Evolutionary conservation across 2,113 vertebrate species (phyloP), one percentile per base, ranked within the genome.

Genomic region (Acanthisitta chloris): DNA sequence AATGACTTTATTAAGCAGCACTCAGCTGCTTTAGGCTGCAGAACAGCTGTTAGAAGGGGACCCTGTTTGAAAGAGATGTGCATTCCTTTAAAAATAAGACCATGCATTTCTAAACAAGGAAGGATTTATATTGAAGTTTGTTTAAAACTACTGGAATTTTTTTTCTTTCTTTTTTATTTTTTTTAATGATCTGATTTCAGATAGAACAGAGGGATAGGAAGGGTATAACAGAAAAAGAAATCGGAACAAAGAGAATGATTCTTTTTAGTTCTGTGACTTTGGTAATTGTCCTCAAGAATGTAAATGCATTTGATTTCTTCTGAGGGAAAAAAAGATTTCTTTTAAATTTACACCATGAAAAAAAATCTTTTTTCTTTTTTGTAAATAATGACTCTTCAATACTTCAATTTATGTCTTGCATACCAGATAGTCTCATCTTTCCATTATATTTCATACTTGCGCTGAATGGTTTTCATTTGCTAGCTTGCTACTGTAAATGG

Each of bases 401-500:
- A 84, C 40, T 95, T 93, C 55, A 93, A 25, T 97, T 91, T 90
- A 69, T 85, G 58, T 36, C 59, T 94, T 25, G 42, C 21, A 65
- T 83, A 59, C 51, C 8, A 79, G 49, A 83, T 78, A 88, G 54
- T 86, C 92, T 97, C 89, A 73, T 94, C 92, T 93, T 80, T 87
- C 76, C 67, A 51, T 93, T 86, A 65, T 79, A 92, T 81, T 96
- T 96, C 65, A 87, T 73, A 88, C 33, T 70, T 67, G 33, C 65
- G 17, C 40, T 94, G 71, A 95, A 96, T 31, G 31, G 9, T 69
- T 95, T 96, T 97, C 67, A 94, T 88, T 97, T 94, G 29, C 62
- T 96, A 52, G 71, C 57, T 94, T 96, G 66, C 84, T 94, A 83
- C 92, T 92, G 88, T 90, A 97, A 96, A 94, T 95, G 76, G 38